Percentiles rank a stretch among this genome's conserved stretches.
phyloP scores from a whole-genome alignment of 2,797 vertebrate species.

The Gallinago nigripennis region DNA sequence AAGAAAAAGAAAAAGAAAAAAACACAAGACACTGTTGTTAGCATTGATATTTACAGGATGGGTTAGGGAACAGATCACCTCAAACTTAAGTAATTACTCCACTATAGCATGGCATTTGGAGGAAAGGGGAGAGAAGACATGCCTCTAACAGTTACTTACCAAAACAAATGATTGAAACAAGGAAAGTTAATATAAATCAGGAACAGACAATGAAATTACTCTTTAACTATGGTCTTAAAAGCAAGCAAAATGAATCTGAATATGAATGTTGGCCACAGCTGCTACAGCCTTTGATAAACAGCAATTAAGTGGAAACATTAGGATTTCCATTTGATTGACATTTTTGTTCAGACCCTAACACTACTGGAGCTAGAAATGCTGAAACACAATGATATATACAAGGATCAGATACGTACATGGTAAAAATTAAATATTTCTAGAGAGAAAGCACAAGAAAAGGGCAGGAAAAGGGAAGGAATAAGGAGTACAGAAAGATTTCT shows the following conservation, averaged over 20 bases:
- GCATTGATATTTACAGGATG: conserved; percentile 81
- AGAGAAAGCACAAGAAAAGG: neutral
- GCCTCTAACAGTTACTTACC: conserved; percentile 66
- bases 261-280: conserved; percentile 33
- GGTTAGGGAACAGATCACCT: conserved; percentile 77
- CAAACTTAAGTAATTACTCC: conserved; percentile 51
- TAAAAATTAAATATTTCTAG: neutral
- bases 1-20: conserved; percentile 44
- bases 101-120: conserved; percentile 12
- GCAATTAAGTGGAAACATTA: neutral
- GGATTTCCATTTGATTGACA: neutral
- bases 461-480: neutral
- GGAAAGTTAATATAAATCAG: conserved; percentile 63
- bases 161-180: conserved; percentile 66
- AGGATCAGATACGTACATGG: neutral
- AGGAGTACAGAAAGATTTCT: neutral
- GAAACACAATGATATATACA: neutral
- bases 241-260: conserved; percentile 54
- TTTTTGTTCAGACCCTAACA: neutral
- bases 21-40: conserved; percentile 88
- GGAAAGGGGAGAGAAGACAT: neutral
- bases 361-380: neutral
- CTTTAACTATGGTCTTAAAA: conserved; percentile 46
- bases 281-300: conserved; percentile 17
- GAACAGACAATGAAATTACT: conserved; percentile 55